A percentile compares a stretch with the other conserved stretches of the same genome.
These are phyloP conservation scores for Prochilodus magdalenae DNA, from an alignment of 2,113 vertebrate genomes.

Conservation along the genomic window DNA sequence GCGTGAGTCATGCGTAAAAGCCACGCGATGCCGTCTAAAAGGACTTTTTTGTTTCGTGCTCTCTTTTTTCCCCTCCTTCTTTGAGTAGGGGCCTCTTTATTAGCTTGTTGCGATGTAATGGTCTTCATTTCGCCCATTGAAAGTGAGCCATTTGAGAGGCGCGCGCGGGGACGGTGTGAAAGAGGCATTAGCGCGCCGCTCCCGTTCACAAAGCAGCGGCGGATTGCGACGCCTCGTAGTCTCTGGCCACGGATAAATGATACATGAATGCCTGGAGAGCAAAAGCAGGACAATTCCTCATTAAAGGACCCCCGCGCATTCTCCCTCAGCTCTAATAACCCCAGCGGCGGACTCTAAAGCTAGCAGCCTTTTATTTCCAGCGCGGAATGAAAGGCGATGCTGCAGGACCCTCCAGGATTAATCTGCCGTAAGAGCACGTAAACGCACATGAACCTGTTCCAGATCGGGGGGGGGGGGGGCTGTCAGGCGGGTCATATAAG, in stretches of 20 bases:
- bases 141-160: constrained; percentile 81
- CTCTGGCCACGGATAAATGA: constrained; percentile 71
- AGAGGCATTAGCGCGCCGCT: constrained; percentile 55
- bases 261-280: constrained; percentile 75
- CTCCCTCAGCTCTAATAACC: constrained; percentile 53
- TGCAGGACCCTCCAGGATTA: constrained; percentile 56
- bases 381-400: constrained; percentile 48
- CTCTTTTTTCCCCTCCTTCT: constrained; percentile 28
- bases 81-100: constrained; percentile 72
- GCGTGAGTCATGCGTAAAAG: constrained; percentile 53
- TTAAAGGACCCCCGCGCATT: constrained; percentile 68
- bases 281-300: constrained; percentile 66
- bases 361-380: constrained; percentile 50
- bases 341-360: constrained; percentile 43
- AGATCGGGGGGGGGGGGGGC: no score
- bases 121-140: constrained; percentile 82
- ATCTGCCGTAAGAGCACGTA: constrained; percentile 48
- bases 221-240: constrained; percentile 63
- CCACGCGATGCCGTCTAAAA: constrained; percentile 49
- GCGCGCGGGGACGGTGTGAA: constrained; percentile 72
- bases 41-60: constrained; percentile 50
- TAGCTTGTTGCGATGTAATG: constrained; percentile 84
- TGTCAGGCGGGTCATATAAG: constrained; percentile 59
- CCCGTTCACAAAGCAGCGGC: constrained; percentile 43
- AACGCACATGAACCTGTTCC: constrained; percentile 55